Conservation (phyloP, 2,888 invertebrate species). For the Tinea semifulvella region DNA sequence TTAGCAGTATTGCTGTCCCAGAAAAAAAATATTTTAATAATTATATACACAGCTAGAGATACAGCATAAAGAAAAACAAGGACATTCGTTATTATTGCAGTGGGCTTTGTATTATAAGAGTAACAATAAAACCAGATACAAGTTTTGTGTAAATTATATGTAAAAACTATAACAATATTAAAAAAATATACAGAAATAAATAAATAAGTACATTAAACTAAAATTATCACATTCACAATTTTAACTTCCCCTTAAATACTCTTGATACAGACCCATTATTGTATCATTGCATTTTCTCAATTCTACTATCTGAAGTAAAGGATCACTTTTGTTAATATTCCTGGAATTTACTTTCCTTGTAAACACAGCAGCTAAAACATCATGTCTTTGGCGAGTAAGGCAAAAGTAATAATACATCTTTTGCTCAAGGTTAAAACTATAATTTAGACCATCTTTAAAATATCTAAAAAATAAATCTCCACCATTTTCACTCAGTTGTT, state of each 20-base stretch:
- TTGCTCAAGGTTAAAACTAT: conserved; percentile 40
- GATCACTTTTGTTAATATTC: conserved; percentile 39
- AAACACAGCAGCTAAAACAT: conserved; percentile 41
- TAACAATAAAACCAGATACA: too few relatives aligned
- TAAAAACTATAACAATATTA: too few relatives aligned
- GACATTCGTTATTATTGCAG: too few relatives aligned
- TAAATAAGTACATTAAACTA: too few relatives aligned
- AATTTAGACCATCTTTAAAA: conserved; percentile 48
- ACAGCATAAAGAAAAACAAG: too few relatives aligned
- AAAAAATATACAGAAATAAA: too few relatives aligned
- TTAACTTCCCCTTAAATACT: conserved; percentile 27
- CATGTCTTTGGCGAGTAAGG: conserved; percentile 35
- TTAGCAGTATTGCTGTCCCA: too few relatives aligned
- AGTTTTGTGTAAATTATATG: too few relatives aligned
- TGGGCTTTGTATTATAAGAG: too few relatives aligned
- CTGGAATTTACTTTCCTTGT: conserved; percentile 40
- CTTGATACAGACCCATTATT: conserved; percentile 37
- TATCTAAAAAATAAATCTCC: conserved; percentile 55
- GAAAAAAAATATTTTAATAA: too few relatives aligned
- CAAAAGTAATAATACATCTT: conserved; percentile 58
- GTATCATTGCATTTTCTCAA: conserved; percentile 35
- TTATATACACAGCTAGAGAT: too few relatives aligned
- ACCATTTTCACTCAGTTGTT: conserved; percentile 34
- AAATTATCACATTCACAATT: too few relatives aligned
- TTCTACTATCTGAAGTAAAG: conserved; percentile 42